A percentile compares a stretch with the other conserved stretches of the same genome.
Conservation (phyloP, 1,140 invertebrate species). For the Lepidurus packardi region DNA sequence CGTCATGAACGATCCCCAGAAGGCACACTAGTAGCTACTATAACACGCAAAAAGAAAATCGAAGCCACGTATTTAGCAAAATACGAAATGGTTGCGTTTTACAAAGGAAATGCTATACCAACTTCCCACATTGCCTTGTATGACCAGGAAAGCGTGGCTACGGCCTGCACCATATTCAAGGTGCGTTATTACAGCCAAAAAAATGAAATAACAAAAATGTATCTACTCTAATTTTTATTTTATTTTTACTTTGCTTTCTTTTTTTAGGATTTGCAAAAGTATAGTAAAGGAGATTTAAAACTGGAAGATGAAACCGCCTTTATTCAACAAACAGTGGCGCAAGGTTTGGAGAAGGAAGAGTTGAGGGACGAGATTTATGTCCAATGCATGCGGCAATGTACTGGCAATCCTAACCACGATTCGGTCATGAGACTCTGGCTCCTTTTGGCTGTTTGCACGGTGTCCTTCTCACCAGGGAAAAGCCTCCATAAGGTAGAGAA, state of each 20-base stretch:
- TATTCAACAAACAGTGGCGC: conserved; percentile 76
- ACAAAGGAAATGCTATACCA: conserved; percentile 78
- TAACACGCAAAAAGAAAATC: conserved; percentile 54
- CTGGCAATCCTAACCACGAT: conserved; percentile 75
- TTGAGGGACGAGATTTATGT: conserved; percentile 82
- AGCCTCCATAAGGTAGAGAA: conserved; percentile 59
- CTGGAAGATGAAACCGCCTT: conserved; percentile 70
- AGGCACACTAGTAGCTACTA: conserved; percentile 79
- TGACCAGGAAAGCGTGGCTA: conserved; percentile 85
- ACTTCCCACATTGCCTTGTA: conserved; percentile 92
- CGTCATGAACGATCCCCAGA: conserved; percentile 76
- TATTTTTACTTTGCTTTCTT: conserved; percentile 24
- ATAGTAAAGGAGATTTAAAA: conserved; percentile 76
- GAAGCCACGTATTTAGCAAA: conserved; percentile 66
- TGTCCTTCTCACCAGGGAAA: conserved; percentile 88
- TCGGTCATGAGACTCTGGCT: conserved; percentile 66
- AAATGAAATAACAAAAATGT: too few relatives aligned
- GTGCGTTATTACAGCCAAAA: conserved; percentile 41
- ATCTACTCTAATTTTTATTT: conserved; percentile 33
- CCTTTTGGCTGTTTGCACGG: conserved; percentile 77
- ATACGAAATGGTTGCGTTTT: conserved; percentile 87
- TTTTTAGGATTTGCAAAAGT: conserved; percentile 51
- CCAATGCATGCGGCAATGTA: conserved; percentile 61
- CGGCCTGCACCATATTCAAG: conserved; percentile 84
- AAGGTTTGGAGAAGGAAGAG: conserved; percentile 82